These are phyloP conservation scores for Camelus bactrianus DNA, from an alignment of 2,113 vertebrate genomes.

Conservation along the genomic window DNA sequence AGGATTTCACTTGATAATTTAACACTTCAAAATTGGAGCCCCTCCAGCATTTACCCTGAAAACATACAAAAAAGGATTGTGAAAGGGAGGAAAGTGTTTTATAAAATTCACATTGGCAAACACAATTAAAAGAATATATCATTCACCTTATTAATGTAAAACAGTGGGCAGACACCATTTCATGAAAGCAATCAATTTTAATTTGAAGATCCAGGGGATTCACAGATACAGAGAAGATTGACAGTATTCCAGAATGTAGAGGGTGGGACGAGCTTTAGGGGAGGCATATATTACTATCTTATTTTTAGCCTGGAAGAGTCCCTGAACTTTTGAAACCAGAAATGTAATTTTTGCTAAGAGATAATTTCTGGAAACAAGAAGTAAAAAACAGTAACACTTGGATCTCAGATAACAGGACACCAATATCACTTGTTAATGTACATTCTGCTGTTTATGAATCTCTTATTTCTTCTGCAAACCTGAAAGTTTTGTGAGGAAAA, in stretches of 20 bases:
- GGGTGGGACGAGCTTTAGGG: not conserved
- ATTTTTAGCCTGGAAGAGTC: not conserved
- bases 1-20: conserved; percentile 85
- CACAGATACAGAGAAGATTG: conserved; percentile 27
- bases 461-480: not conserved
- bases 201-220: conserved; percentile 38
- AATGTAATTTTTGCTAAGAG: not conserved
- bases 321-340: not conserved
- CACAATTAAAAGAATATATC: conserved; percentile 64
- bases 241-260: not conserved
- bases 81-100: conserved; percentile 56
- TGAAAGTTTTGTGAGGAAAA: not conserved
- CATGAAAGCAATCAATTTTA: conserved; percentile 51
- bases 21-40: conserved; percentile 83
- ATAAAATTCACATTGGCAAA: conserved; percentile 62
- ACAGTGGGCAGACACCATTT: not conserved
- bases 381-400: not conserved
- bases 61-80: conserved; percentile 75
- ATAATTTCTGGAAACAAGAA: not conserved
- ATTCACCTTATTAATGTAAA: conserved; percentile 49
- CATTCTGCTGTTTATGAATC: not conserved
- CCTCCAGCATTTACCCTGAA: conserved; percentile 82
- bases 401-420: not conserved
- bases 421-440: not conserved
- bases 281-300: not conserved